These are phyloP conservation scores for Nothobranchius furzeri DNA, from an alignment of 2,113 vertebrate species.

Conservation along the genomic window DNA sequence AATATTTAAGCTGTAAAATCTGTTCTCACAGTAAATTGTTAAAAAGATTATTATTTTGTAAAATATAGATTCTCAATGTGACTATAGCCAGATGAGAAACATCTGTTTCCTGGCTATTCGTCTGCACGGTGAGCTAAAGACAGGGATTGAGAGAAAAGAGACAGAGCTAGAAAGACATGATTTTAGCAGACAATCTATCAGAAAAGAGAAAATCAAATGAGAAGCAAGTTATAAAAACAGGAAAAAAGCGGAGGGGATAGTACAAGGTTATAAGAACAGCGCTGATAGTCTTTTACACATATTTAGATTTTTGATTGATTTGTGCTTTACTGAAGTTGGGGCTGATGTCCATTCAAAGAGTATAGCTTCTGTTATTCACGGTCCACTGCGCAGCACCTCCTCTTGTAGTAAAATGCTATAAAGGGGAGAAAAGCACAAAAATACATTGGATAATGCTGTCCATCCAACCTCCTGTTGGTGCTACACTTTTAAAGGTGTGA, in stretches of 20 bases:
- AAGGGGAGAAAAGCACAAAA: slow-evolving; percentile 43
- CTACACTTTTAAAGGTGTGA: too few relatives aligned
- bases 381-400: slow-evolving; percentile 56
- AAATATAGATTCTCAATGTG: slow-evolving; percentile 46
- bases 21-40: slow-evolving; percentile 43
- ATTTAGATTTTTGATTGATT: slow-evolving; percentile 73
- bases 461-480: too few relatives aligned
- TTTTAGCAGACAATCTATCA: slow-evolving; percentile 43
- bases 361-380: slow-evolving; percentile 54
- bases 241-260: slow-evolving; percentile 33
- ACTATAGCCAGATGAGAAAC: slow-evolving; percentile 10
- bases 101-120: slow-evolving; percentile 31
- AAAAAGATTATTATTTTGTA: slow-evolving; percentile 36
- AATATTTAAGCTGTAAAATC: slow-evolving; percentile 18
- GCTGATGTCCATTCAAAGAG: slow-evolving; percentile 77
- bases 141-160: slow-evolving; percentile 2
- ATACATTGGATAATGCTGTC: slow-evolving; percentile 34
- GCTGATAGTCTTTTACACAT: slow-evolving; percentile 51
- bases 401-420: slow-evolving; percentile 68
- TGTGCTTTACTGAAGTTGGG: slow-evolving; percentile 90
- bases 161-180: slow-evolving; percentile 36
- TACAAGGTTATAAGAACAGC: slow-evolving; percentile 31
- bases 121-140: slow-evolving; percentile 42
- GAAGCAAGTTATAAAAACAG: slow-evolving; percentile 40
- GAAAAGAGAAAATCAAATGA: slow-evolving; percentile 22